Conservation (phyloP, 2,888 invertebrate genomes). For the Morpho helenor region DNA sequence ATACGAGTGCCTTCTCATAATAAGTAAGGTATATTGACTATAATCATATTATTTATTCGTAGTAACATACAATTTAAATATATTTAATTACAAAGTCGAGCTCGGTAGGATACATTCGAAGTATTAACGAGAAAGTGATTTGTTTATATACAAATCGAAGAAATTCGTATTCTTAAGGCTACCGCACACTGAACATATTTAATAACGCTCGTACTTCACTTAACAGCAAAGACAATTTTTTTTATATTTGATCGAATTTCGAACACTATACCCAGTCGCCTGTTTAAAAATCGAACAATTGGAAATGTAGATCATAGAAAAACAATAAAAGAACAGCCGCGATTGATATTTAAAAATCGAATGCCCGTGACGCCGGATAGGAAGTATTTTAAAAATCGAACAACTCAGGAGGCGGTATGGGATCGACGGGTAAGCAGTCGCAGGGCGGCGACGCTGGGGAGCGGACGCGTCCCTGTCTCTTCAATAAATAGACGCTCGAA, state of each 20-base stretch:
- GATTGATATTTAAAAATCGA: neutral
- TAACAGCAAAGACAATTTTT: too few species aligned
- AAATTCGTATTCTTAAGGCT: slow-evolving; percentile 1
- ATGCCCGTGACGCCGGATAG: neutral
- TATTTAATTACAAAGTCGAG: slow-evolving; percentile 4
- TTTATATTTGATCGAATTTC: neutral
- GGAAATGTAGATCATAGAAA: neutral
- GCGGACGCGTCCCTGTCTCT: slow-evolving; percentile 19
- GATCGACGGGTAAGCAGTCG: slow-evolving; percentile 54
- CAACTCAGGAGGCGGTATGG: slow-evolving; percentile 67
- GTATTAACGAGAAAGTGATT: slow-evolving; percentile 15
- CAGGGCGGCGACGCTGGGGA: slow-evolving; percentile 32
- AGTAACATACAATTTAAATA: too few species aligned
- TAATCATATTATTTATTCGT: too few species aligned
- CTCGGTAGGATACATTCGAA: slow-evolving; percentile 15
- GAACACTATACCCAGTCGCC: neutral
- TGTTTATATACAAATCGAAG: slow-evolving; percentile 6
- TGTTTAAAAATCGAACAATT: neutral
- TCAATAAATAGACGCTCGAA: slow-evolving; percentile 41
- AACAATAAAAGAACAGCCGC: neutral
- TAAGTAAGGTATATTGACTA: too few species aligned
- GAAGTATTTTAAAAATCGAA: slow-evolving; percentile 51
- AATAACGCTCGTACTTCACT: neutral
- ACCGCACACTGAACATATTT: neutral
- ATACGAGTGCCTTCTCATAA: too few species aligned